These are phyloP conservation scores for Melanchra persicariae DNA, from an alignment of 2,888 invertebrate species.

Conservation along the genomic window DNA sequence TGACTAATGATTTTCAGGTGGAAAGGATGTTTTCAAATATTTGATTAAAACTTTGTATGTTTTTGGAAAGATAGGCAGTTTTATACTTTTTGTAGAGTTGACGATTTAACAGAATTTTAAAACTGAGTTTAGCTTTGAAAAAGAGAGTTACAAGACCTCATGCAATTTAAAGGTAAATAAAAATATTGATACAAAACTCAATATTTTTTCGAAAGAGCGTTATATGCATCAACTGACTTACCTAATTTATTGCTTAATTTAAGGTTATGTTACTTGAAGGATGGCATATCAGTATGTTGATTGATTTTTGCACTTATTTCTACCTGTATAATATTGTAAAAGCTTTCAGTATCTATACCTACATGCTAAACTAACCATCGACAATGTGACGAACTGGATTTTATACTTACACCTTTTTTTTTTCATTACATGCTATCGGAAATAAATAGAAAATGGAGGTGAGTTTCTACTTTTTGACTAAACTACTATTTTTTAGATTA, in stretches of 20 bases:
- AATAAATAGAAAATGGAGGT: constrained; percentile 88
- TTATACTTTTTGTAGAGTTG: not conserved
- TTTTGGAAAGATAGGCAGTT: not conserved
- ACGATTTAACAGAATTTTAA: not conserved
- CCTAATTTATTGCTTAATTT: constrained; percentile 4
- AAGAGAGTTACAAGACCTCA: not conserved
- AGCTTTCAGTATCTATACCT: constrained; percentile 62
- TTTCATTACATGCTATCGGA: constrained; percentile 88
- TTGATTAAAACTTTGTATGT: not conserved
- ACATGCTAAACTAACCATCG: constrained; percentile 66
- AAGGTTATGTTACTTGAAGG: constrained; percentile 4
- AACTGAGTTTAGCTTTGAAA: not conserved
- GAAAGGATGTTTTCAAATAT: not conserved
- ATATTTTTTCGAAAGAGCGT: constrained; percentile 2
- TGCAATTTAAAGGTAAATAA: constrained; percentile 1
- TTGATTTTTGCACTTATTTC: constrained; percentile 40
- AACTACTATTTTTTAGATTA: constrained; percentile 4
- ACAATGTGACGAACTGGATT: constrained; percentile 58
- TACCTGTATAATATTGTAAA: constrained; percentile 63
- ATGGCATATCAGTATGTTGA: constrained; percentile 19
- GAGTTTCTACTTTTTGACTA: constrained; percentile 73
- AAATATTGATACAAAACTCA: constrained; percentile 30
- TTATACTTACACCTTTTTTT: constrained; percentile 76
- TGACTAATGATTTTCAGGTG: not conserved
- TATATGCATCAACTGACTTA: not conserved